Base-by-base conservation (phyloP, 2,797 vertebrate genomes). In the Phoxinus dragarum region DNA sequence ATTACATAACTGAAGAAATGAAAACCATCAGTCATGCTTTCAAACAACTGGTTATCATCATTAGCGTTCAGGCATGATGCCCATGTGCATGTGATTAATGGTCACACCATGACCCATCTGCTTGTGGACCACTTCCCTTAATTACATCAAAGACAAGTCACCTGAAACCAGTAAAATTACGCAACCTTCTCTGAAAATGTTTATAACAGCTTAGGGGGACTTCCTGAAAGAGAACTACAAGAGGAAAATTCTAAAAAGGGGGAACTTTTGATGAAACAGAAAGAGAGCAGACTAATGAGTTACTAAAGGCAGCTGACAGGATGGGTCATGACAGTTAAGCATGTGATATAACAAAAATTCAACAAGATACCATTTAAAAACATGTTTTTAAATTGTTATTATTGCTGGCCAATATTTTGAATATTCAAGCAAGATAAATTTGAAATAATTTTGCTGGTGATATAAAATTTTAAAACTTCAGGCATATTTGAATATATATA, bases 101-200 rank as follows among this genome's bases (percentile, higher is more conserved):
- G 61, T 54, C 49, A 61, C 75, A 87, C 86, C 74, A 83, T 86
- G 73, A 85, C 77, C 40, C 78, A 82, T 83, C 75, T 88, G 79
- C 80, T 68, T 74, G 72, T 78, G n/a, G 68, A 81, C 38, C 40
- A 38, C 74, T 88, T 88, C 82, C 52, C 68, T 61, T 86, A 86
- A 90, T 90, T 83, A 76, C 61, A 68, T 72, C 83, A 86, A 66
- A 82, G 61, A 16, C 56, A 71, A 64, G 49, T 84, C 82, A 90
- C 79, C 88, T 89, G 87, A 87, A 86, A 72, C 76, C 69, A 74
- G 36, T 54, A 27, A 27, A 82, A 86, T 84, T 79, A 68, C 61
- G 3, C 73, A 84, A 86, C 66, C 36, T 64, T 80, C 81, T 87
- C 23, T 77, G 17, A 86, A 66, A 84, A 66, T 77, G 56, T 67